Evolutionary conservation across 1,140 invertebrate species (phyloP).

Genomic region (Bombus consobrinus): DNA sequence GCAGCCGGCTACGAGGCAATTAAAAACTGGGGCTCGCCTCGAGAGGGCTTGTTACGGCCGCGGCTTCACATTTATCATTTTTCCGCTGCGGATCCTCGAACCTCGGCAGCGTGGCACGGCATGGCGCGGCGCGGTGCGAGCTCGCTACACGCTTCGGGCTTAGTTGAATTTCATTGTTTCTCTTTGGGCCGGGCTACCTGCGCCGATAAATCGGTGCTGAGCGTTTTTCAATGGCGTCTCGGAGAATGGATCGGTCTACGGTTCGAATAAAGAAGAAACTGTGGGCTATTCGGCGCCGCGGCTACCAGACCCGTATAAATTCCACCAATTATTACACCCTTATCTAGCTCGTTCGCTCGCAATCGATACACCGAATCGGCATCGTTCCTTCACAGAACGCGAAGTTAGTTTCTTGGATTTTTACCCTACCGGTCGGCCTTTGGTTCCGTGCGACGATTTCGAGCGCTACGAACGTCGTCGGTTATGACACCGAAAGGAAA

Average conservation of each 20-base stretch:
- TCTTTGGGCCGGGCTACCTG: constrained; percentile 49
- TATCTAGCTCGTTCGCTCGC: neutral
- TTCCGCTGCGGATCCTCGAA: constrained; percentile 64
- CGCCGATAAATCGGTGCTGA: constrained; percentile 58
- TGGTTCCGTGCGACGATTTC: too few relatives aligned
- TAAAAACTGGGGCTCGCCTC: constrained; percentile 78
- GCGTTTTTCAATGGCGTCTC: constrained; percentile 52
- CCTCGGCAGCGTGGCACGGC: constrained; percentile 15
- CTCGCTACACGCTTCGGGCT: constrained; percentile 23
- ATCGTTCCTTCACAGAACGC: too few relatives aligned
- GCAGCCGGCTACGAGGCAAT: constrained; percentile 72
- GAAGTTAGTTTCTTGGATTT: too few relatives aligned
- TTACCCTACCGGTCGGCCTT: too few relatives aligned
- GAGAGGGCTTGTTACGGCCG: constrained; percentile 77
- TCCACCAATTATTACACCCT: constrained; percentile 21
- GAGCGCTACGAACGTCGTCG: too few relatives aligned
- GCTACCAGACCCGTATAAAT: constrained; percentile 12
- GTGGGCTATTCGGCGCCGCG: neutral
- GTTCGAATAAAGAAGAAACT: constrained; percentile 18
- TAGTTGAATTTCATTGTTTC: constrained; percentile 69
- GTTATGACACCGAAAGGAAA: neutral
- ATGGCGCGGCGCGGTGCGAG: too few relatives aligned
- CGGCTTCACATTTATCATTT: constrained; percentile 78
- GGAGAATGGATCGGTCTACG: constrained; percentile 36
- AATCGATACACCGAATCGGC: neutral